Base-by-base conservation (phyloP, 2,888 invertebrate genomes). In the Merodon equestris region DNA sequence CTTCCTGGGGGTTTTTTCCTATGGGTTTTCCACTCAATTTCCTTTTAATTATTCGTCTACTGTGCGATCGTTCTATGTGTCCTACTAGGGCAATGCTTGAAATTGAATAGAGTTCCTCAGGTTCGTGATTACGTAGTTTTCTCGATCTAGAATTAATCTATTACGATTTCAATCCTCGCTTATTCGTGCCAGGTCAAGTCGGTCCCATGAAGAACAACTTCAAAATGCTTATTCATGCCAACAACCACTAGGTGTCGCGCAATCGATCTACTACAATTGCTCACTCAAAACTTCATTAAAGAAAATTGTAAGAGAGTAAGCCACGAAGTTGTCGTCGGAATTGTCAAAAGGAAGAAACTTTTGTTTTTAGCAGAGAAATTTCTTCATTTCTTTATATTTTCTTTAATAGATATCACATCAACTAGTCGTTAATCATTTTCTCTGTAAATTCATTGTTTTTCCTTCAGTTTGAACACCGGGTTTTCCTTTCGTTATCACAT, bases 291-390 rank as follows among this genome's bases (percentile, higher is more conserved):
- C 10, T 27, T 27, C 27, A 27, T 4, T 7, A 34, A 57, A 12
- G 34, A 58, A 47, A 61, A 61, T 56, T 76, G 76, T 76, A 76
- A 56, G 7, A 71, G 76, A 76, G 60, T 9, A 9, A 45, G 47
- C 51, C 57, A 71, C 54, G 45, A 50, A 64, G 47, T 57, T 73
- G 54, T 67, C 45, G 68, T 64, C 66, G 19, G 50, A 72, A 17
- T 77, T 77, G 77, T 77, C 72, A 77, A 77, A 77, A 72, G 42
- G 63, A 57, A 58, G 60, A 57, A 67, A 72, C 63, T 58, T 77
- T 77, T 77, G 72, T 72, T 77, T 76, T 77, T 61, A 53, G 61
- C 63, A 54, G 58, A 48, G 47, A 68, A 58, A 68, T 68, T 68
- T 77, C 66, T 60, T 72, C 42, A 68, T 72, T 77, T 67, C 42